Conservation (phyloP, 2,113 vertebrate genomes). For the Scomber japonicus region DNA sequence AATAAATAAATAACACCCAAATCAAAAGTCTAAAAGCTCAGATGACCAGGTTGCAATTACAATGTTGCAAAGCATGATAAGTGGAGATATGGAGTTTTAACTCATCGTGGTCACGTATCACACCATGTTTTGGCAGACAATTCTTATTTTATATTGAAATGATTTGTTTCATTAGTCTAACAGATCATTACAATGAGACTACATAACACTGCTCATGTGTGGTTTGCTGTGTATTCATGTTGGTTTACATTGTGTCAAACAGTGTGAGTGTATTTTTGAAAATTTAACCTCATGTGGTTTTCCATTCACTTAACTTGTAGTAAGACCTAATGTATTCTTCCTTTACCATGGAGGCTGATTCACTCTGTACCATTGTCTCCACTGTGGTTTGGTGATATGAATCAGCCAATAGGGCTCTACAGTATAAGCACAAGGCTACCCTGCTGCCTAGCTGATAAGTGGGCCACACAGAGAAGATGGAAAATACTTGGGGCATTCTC, state of each 20-base stretch:
- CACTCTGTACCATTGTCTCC: slow-evolving; percentile 64
- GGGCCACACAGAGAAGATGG: slow-evolving; percentile 70
- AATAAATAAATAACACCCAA: no score
- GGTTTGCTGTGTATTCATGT: not conserved
- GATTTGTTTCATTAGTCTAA: no score
- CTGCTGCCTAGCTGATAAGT: slow-evolving; percentile 75
- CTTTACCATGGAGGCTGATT: slow-evolving; percentile 59
- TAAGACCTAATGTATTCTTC: slow-evolving; percentile 51
- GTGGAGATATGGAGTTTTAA: no score
- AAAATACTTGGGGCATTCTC: slow-evolving; percentile 66
- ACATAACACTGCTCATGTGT: not conserved
- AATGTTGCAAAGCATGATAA: no score
- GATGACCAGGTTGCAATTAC: no score
- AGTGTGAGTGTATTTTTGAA: slow-evolving; percentile 4
- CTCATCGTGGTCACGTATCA: no score
- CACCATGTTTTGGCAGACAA: not conserved
- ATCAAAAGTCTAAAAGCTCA: no score
- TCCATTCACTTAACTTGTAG: slow-evolving; percentile 45
- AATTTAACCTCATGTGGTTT: slow-evolving; percentile 40
- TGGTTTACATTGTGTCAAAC: not conserved
- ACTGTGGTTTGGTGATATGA: slow-evolving; percentile 71
- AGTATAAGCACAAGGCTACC: slow-evolving; percentile 60
- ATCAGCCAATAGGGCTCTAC: slow-evolving; percentile 72
- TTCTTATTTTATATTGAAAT: no score
- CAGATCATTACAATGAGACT: no score